Percentiles rank a stretch among this genome's conserved stretches.
Evolutionary conservation across 2,113 vertebrate genomes (phyloP).

Genomic region (Elephantulus edwardii): DNA sequence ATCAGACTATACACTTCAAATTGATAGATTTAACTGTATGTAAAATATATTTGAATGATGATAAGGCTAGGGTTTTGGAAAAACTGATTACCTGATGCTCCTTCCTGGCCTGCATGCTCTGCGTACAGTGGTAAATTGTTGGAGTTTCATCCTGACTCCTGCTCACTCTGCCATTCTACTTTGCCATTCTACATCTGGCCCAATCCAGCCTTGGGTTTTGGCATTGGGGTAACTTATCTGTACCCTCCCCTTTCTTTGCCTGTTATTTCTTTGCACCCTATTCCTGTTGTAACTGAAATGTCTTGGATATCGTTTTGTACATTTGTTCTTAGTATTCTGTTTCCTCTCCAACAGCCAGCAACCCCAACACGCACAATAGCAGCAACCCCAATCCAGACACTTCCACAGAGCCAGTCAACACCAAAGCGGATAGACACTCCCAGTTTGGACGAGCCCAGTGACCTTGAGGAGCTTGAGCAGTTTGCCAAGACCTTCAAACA

Average conservation of each 20-base stretch:
- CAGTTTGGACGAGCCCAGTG: constrained; percentile 98
- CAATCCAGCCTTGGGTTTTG: neutral
- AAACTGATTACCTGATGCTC: neutral
- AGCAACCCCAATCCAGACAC: constrained; percentile 93
- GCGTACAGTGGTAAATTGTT: neutral
- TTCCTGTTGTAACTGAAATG: too few species aligned
- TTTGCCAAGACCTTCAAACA: constrained; percentile 99
- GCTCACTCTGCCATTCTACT: neutral
- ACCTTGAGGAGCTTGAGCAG: constrained; percentile 99
- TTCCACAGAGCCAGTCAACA: constrained; percentile 97
- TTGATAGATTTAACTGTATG: neutral
- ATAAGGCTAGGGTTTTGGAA: neutral
- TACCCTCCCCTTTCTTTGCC: neutral
- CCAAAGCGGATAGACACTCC: constrained; percentile 98
- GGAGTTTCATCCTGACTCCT: neutral
- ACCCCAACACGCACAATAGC: constrained; percentile 98
- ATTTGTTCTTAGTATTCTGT: constrained; percentile 22
- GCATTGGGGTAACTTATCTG: neutral
- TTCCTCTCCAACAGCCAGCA: constrained; percentile 89
- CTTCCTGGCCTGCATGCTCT: neutral
- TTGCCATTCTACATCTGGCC: neutral
- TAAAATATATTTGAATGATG: neutral
- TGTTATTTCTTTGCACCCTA: neutral
- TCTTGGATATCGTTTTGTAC: neutral
- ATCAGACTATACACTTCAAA: neutral